phyloP scores from a whole-genome alignment of 2,113 vertebrate species.

The Hoplias malabaricus region DNA sequence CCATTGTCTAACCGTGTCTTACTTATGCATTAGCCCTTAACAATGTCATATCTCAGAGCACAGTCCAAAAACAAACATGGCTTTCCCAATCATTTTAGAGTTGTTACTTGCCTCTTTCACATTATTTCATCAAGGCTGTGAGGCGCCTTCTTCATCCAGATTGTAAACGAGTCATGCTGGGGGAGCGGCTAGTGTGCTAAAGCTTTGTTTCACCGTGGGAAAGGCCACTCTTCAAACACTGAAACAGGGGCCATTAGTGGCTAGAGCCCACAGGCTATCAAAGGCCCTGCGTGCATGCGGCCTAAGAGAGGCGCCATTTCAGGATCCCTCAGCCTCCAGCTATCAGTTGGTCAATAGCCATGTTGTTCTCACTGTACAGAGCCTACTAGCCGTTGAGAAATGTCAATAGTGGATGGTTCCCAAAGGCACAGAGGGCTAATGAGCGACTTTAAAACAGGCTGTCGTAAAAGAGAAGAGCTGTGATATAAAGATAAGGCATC shows the following conservation, averaged over 20 bases:
- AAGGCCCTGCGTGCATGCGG: conserved; percentile 14
- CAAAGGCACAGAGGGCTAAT: conserved; percentile 71
- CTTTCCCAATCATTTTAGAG: too few relatives aligned
- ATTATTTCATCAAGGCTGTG: neutral
- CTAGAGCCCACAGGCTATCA: conserved; percentile 16
- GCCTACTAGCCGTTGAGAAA: conserved; percentile 67
- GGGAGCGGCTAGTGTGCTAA: conserved; percentile 2
- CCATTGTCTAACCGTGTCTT: too few relatives aligned
- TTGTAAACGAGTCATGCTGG: neutral
- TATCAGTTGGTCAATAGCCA: conserved; percentile 75
- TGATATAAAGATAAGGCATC: conserved; percentile 76
- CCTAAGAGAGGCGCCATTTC: conserved; percentile 15
- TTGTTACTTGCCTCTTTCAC: neutral
- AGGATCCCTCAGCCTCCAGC: conserved; percentile 23
- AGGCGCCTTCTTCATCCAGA: neutral
- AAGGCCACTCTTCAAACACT: conserved; percentile 18
- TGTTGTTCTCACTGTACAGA: conserved; percentile 71
- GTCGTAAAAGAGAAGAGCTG: conserved; percentile 71
- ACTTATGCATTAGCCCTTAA: neutral
- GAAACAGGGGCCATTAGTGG: neutral
- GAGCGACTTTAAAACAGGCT: conserved; percentile 69
- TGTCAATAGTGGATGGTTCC: conserved; percentile 71
- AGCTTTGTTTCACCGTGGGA: conserved; percentile 16
- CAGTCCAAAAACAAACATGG: neutral
- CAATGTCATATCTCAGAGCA: too few relatives aligned